phyloP scores from a whole-genome alignment of 2,797 vertebrate genomes.

The Syngnathus rostellatus region DNA sequence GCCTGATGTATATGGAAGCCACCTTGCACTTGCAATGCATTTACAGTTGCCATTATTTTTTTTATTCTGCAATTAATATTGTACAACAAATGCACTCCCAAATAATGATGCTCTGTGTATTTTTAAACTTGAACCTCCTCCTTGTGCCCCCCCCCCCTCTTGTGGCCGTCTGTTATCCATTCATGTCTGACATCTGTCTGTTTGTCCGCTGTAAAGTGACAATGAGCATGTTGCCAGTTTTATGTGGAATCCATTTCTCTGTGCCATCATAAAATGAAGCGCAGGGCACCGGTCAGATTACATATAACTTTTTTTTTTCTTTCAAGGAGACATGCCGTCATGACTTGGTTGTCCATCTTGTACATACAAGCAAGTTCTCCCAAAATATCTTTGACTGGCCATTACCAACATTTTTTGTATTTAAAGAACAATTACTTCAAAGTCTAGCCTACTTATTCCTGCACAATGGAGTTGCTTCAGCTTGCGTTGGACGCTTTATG shows the following conservation, averaged over 20 bases:
- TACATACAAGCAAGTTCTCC: too few relatives aligned
- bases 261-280: constrained; percentile 12
- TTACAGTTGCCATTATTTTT: not conserved
- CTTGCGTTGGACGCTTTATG: too few relatives aligned
- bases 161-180: constrained; percentile 55
- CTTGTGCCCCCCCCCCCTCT: constrained; percentile 25
- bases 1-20: not conserved
- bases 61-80: too few relatives aligned
- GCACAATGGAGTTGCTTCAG: too few relatives aligned
- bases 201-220: constrained; percentile 55
- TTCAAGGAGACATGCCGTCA: not conserved
- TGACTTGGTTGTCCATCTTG: not conserved
- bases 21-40: not conserved
- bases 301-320: not conserved
- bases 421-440: too few relatives aligned
- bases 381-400: too few relatives aligned
- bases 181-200: constrained; percentile 69
- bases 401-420: not conserved
- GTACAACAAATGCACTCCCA: constrained; percentile 20
- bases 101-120: constrained; percentile 40
- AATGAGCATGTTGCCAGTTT: constrained; percentile 43
- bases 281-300: constrained; percentile 10
- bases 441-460: too few relatives aligned
- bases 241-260: constrained; percentile 28
- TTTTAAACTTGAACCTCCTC: constrained; percentile 59